phyloP scores from a whole-genome alignment of 1,140 invertebrate species.

The Halesus radiatus region DNA sequence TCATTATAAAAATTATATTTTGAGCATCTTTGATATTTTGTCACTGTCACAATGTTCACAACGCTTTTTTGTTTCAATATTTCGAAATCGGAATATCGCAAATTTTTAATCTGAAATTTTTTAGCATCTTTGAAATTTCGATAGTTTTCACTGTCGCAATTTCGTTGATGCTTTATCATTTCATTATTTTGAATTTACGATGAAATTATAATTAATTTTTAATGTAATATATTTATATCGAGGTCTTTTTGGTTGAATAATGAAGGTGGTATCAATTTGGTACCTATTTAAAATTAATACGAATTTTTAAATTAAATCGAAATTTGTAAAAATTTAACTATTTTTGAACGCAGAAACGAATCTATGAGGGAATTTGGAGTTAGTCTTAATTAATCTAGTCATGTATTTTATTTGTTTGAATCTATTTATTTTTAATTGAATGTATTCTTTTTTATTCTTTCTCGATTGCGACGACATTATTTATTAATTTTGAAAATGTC shows the following conservation, averaged over 20 bases:
- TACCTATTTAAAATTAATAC: conserved; percentile 1
- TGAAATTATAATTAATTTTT: too few relatives aligned
- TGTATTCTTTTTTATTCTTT: conserved; percentile 32
- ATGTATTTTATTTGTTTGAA: conserved; percentile 42
- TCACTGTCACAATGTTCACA: too few relatives aligned
- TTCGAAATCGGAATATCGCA: too few relatives aligned
- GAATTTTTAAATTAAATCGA: conserved; percentile 19
- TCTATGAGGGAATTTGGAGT: not conserved
- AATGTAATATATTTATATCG: too few relatives aligned
- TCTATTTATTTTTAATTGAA: conserved; percentile 44
- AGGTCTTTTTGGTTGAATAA: not conserved
- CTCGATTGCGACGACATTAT: conserved; percentile 16
- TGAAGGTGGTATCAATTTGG: not conserved
- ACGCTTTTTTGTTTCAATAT: too few relatives aligned
- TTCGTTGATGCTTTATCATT: too few relatives aligned
- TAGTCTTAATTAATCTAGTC: conserved; percentile 45
- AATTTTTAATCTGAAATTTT: too few relatives aligned
- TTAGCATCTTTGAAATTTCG: too few relatives aligned
- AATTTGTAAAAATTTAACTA: not conserved
- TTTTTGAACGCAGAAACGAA: conserved; percentile 18
- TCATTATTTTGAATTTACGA: too few relatives aligned
- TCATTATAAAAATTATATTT: too few relatives aligned
- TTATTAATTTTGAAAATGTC: conserved; percentile 34
- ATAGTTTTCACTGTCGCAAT: too few relatives aligned
- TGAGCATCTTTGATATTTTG: too few relatives aligned